Percentiles rank a stretch among this genome's conserved stretches.
Conservation (phyloP, 1,140 invertebrate genomes). For the Chironomus tepperi region DNA sequence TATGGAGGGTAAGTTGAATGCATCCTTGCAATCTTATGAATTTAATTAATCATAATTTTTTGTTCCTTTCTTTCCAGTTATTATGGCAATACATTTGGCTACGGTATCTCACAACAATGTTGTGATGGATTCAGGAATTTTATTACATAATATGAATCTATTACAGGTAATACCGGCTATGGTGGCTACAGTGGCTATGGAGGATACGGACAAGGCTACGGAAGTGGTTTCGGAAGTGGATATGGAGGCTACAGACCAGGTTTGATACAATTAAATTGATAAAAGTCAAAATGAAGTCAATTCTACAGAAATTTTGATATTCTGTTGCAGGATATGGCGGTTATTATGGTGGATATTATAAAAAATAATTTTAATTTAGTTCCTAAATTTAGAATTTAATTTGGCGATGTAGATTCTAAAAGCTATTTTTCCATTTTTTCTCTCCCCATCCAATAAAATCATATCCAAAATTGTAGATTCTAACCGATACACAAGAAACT, state of each 20-base stretch:
- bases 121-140: no score
- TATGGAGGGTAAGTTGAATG: slow-evolving; percentile 1
- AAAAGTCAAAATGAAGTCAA: background rate
- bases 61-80: background rate
- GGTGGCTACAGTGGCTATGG: background rate
- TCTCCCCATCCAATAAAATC: background rate
- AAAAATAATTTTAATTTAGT: background rate
- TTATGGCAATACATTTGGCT: background rate
- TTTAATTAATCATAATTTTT: background rate
- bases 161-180: background rate
- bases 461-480: background rate
- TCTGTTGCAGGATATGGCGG: background rate
- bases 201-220: slow-evolving; percentile 8
- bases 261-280: background rate
- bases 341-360: slow-evolving; percentile 17
- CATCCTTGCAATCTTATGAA: no score
- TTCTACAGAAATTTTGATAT: background rate
- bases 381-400: background rate
- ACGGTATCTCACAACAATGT: background rate
- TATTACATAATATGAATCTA: no score
- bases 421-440: background rate
- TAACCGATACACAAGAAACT: slow-evolving; percentile 6
- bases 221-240: background rate
- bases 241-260: slow-evolving; percentile 18
- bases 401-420: background rate